These are phyloP conservation scores for Chrysocyon brachyurus DNA, from an alignment of 2,797 vertebrate genomes.

Conservation along the genomic window DNA sequence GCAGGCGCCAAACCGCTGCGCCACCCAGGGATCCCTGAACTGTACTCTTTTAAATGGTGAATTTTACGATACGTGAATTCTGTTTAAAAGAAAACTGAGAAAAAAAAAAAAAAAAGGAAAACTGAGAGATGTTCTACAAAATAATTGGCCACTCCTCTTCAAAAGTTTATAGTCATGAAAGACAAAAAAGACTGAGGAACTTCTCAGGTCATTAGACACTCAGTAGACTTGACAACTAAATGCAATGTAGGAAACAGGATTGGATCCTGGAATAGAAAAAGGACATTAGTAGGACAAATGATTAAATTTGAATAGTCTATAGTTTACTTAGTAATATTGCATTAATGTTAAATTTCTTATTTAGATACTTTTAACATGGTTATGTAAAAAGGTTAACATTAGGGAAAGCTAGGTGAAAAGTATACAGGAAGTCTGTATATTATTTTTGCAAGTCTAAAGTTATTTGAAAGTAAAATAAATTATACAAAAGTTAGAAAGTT, in stretches of 20 bases:
- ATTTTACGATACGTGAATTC: background rate
- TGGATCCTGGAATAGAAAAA: background rate
- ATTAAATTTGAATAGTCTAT: background rate
- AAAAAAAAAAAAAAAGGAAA: background rate
- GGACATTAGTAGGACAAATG: background rate
- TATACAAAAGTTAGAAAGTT: background rate
- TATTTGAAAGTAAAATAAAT: conserved; percentile 47
- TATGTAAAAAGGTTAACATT: conserved; percentile 18
- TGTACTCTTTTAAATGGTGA: conserved; percentile 34
- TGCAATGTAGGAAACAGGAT: background rate
- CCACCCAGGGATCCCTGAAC: background rate
- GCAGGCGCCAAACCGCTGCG: too few relatives aligned
- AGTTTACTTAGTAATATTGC: background rate
- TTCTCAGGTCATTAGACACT: background rate
- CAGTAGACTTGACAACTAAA: background rate
- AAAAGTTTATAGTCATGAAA: background rate
- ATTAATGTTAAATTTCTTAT: conserved; percentile 25
- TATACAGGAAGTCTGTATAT: background rate
- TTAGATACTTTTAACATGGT: conserved; percentile 25
- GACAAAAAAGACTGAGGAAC: background rate
- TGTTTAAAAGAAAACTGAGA: background rate
- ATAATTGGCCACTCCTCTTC: background rate
- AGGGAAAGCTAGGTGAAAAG: background rate
- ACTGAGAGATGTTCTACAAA: background rate
- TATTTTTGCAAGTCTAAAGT: conserved; percentile 48